A percentile compares a stretch with the other conserved stretches of the same genome.
Evolutionary conservation across 2,888 invertebrate genomes (phyloP).

Genomic region (Magallana nippona): DNA sequence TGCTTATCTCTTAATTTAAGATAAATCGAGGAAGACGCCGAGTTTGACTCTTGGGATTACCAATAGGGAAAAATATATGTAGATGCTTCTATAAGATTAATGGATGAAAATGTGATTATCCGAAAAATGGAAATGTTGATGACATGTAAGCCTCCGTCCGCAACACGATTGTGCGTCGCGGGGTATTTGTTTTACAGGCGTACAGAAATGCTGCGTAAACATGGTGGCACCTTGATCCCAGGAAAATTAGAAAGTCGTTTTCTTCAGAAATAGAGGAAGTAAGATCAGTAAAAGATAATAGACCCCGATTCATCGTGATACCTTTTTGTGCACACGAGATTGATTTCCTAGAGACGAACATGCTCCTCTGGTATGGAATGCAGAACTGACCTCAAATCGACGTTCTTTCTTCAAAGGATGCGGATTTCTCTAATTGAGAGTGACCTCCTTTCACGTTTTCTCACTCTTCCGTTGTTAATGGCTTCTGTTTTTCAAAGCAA

Average conservation of each 20-base stretch:
- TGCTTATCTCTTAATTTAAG: no score
- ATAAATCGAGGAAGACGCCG: no score
- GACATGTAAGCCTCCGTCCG: constrained; percentile 10
- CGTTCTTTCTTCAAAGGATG: not conserved
- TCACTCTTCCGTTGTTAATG: not conserved
- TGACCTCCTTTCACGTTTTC: not conserved
- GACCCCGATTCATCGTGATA: not conserved
- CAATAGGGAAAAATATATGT: not conserved
- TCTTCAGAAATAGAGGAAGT: constrained; percentile 25
- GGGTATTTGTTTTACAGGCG: constrained; percentile 26
- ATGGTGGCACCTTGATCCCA: constrained; percentile 20
- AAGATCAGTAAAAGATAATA: constrained; percentile 29
- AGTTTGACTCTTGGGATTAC: no score
- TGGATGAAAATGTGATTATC: not conserved
- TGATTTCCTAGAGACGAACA: not conserved
- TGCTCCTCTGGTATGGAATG: not conserved
- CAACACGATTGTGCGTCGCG: not conserved
- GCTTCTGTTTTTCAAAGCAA: not conserved
- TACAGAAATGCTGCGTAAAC: constrained; percentile 20
- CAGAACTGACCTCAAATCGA: not conserved
- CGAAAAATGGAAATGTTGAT: not conserved
- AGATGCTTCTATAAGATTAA: not conserved
- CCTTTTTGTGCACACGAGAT: not conserved
- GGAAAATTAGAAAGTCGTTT: constrained; percentile 35
- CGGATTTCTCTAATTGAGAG: not conserved